Evolutionary conservation across 2,888 invertebrate genomes (phyloP).

Genomic region (Choristoneura rosaceana): DNA sequence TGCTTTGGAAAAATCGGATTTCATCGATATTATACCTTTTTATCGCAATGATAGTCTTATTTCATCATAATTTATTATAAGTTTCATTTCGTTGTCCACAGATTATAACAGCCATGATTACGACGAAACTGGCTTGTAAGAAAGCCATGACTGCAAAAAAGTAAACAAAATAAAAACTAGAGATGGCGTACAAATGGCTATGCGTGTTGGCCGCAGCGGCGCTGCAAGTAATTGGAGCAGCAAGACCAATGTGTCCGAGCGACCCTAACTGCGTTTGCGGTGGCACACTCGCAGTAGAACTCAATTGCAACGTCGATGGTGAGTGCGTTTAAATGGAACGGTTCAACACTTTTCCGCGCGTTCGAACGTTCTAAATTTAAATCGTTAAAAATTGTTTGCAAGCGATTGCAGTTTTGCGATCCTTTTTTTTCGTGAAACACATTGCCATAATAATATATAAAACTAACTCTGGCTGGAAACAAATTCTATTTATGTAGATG

Average conservation of each 20-base stretch:
- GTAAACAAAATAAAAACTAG: slow-evolving; percentile 50
- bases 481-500: not conserved
- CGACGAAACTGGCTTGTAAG: slow-evolving; percentile 6
- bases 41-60: not conserved
- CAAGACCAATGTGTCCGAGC: slow-evolving; percentile 72
- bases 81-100: slow-evolving; percentile 33
- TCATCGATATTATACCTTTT: too few species aligned
- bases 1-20: too few species aligned
- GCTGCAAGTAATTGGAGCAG: slow-evolving; percentile 74
- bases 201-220: slow-evolving; percentile 66
- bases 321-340: slow-evolving; percentile 64
- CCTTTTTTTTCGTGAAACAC: not conserved
- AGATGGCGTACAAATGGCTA: slow-evolving; percentile 69
- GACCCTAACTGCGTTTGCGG: slow-evolving; percentile 82
- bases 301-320: slow-evolving; percentile 82
- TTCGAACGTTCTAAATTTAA: slow-evolving; percentile 2
- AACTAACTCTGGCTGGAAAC: not conserved
- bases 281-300: slow-evolving; percentile 76
- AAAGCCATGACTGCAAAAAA: slow-evolving; percentile 33
- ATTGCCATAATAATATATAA: not conserved
- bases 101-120: slow-evolving; percentile 17
- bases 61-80: not conserved
- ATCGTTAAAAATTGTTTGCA: not conserved
- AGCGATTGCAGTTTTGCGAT: not conserved
- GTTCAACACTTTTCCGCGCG: slow-evolving; percentile 25